Conservation (phyloP, 2,888 invertebrate genomes). For the Habroteleia sp. region DNA sequence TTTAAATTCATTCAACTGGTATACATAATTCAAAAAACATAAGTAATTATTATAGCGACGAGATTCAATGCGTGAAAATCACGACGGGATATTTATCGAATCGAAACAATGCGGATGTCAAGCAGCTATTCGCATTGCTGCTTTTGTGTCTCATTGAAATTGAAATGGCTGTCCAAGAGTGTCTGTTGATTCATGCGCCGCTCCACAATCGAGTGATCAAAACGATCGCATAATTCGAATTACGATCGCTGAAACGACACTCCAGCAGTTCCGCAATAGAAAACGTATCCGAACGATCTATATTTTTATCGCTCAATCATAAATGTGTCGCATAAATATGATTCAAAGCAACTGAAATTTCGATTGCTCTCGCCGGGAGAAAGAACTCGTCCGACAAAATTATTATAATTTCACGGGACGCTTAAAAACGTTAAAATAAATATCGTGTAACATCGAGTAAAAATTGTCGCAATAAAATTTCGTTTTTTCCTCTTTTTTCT, state of each 20-base stretch:
- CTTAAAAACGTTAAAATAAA: background rate
- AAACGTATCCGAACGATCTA: constrained; percentile 36
- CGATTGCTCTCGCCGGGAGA: constrained; percentile 4
- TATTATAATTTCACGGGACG: constrained; percentile 7
- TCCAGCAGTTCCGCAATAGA: constrained; percentile 54
- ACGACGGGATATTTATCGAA: constrained; percentile 29
- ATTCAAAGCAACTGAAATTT: constrained; percentile 25
- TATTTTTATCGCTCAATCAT: constrained; percentile 49
- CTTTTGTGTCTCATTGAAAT: constrained; percentile 67
- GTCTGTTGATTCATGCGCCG: constrained; percentile 55
- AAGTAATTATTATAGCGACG: no score
- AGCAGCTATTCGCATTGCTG: constrained; percentile 38
- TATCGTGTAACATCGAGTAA: background rate
- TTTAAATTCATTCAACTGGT: no score
- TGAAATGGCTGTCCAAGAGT: constrained; percentile 60
- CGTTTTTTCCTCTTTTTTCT: background rate
- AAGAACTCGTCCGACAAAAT: constrained; percentile 5
- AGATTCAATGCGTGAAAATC: constrained; percentile 22
- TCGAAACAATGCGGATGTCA: constrained; percentile 67
- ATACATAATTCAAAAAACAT: no score
- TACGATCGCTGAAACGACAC: constrained; percentile 58
- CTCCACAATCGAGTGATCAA: constrained; percentile 51
- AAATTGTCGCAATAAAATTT: constrained; percentile 7
- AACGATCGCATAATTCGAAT: constrained; percentile 60
- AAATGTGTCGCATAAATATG: constrained; percentile 50